Evolutionary conservation across 2,113 vertebrate species (phyloP), one percentile per base, ranked within the genome.

Genomic region (Saccopteryx bilineata): DNA sequence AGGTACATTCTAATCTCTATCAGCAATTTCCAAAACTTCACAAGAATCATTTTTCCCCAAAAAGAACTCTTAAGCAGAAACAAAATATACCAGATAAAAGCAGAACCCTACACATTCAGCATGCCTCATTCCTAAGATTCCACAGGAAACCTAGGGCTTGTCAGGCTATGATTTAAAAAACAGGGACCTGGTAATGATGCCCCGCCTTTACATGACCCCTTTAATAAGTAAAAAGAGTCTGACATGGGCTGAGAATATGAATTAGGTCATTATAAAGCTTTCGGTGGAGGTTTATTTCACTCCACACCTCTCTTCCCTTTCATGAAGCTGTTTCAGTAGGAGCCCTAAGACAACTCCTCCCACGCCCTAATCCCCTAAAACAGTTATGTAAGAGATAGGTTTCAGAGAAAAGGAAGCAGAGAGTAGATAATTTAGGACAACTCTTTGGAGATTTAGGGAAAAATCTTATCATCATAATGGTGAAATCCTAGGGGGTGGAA

Each of bases 11-110:
- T 87, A 90, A 65, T 66, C n/a, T 74, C 52, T 89, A 21, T 28
- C 24, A 95, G n/a, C 33, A 68, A 8, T 84, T 74, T 90, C 54
- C 33, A 79, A 87, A 91, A 12, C 33, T 92, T 93, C 69, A 78
- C 17, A 95, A 78, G 28, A 90, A 84, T 14, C 12, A 75, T 46
- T 74, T 82, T 23, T 23, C 46, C 60, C 79, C 33, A 39, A 87
- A 58, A 31, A 71, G 60, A 93, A 95, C 63, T 79, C 72, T 88
- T 85, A 65, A 60, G 60, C 4, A 95, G 60, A 94, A 93, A 90
- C 2, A 31, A 71, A 86, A 54, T 9, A 33, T 0, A 95, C 19
- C 52, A 65, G 13, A 71, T 58, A 78, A 95, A 79, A 82, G 39
- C 26, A 82, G 14, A 91, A 17, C 18, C 23, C 68, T 83, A 24